Percentiles rank a stretch among this genome's conserved stretches.
Evolutionary conservation across 2,113 vertebrate genomes (phyloP).

Genomic region (Hemibagrus wyckioides): DNA sequence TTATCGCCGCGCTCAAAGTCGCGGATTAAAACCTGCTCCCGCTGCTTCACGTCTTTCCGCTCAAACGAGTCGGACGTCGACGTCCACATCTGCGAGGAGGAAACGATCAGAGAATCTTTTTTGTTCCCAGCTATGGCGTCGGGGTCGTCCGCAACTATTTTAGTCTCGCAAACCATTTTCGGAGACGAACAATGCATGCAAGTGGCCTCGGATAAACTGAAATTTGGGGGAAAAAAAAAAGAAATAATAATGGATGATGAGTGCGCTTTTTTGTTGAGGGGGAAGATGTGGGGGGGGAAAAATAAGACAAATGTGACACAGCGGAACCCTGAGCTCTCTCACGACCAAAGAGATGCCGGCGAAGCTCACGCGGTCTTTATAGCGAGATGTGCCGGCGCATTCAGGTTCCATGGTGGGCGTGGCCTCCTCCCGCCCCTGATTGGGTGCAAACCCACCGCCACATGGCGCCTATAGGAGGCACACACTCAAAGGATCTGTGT

Average conservation of each 20-base stretch:
- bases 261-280: slow-evolving; percentile 40
- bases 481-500: slow-evolving; percentile 46
- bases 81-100: slow-evolving; percentile 84
- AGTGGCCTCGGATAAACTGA: slow-evolving; percentile 75
- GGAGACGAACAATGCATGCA: slow-evolving; percentile 97
- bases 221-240: slow-evolving; percentile 42
- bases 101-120: slow-evolving; percentile 83
- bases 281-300: slow-evolving; percentile 57
- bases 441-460: slow-evolving; percentile 75
- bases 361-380: slow-evolving; percentile 86
- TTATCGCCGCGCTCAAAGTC: slow-evolving; percentile 86
- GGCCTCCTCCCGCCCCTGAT: slow-evolving; percentile 78
- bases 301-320: slow-evolving; percentile 68
- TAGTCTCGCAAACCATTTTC: slow-evolving; percentile 98
- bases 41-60: slow-evolving; percentile 69
- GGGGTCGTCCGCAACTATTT: slow-evolving; percentile 94
- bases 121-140: slow-evolving; percentile 86
- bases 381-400: slow-evolving; percentile 75
- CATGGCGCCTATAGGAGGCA: slow-evolving; percentile 71
- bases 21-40: slow-evolving; percentile 83
- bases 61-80: slow-evolving; percentile 65
- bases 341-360: slow-evolving; percentile 80
- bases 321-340: slow-evolving; percentile 74
- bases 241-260: slow-evolving; percentile 26
- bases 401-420: slow-evolving; percentile 78